These are phyloP conservation scores for Anguilla anguilla DNA, from an alignment of 2,797 vertebrate species.

Conservation along the genomic window DNA sequence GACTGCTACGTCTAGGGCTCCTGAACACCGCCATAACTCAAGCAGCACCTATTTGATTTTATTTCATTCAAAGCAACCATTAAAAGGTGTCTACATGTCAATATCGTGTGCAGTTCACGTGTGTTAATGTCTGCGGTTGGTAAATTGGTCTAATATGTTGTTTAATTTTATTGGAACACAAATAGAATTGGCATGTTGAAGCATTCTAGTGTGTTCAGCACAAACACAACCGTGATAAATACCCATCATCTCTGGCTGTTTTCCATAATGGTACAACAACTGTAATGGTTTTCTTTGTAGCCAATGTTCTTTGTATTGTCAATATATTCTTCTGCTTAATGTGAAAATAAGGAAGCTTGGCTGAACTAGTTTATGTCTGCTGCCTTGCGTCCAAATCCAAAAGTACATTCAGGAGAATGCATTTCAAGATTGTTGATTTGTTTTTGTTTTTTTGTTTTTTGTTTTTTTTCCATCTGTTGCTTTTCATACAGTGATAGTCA, in stretches of 20 bases:
- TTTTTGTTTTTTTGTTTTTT: neutral
- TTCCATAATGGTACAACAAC: neutral
- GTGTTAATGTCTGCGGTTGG: constrained; percentile 25
- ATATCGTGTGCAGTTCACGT: neutral
- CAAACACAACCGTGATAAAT: neutral
- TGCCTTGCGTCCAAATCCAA: neutral
- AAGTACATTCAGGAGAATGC: neutral
- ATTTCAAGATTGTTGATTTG: neutral
- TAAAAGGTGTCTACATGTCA: neutral
- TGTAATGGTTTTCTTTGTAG: neutral
- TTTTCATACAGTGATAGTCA: neutral
- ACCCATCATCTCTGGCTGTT: neutral
- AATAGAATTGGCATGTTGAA: constrained; percentile 45
- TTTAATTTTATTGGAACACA: neutral
- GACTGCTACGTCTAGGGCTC: constrained; percentile 36
- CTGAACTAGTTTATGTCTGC: neutral
- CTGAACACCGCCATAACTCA: constrained; percentile 41
- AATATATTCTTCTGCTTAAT: neutral
- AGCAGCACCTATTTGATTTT: constrained; percentile 40
- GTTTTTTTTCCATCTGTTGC: neutral
- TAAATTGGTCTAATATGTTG: neutral
- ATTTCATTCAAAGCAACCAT: constrained; percentile 36
- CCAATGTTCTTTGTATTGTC: neutral
- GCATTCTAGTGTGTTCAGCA: neutral
- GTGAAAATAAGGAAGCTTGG: neutral